phyloP scores from a whole-genome alignment of 2,888 invertebrate genomes.

The Noctua fimbriata region DNA sequence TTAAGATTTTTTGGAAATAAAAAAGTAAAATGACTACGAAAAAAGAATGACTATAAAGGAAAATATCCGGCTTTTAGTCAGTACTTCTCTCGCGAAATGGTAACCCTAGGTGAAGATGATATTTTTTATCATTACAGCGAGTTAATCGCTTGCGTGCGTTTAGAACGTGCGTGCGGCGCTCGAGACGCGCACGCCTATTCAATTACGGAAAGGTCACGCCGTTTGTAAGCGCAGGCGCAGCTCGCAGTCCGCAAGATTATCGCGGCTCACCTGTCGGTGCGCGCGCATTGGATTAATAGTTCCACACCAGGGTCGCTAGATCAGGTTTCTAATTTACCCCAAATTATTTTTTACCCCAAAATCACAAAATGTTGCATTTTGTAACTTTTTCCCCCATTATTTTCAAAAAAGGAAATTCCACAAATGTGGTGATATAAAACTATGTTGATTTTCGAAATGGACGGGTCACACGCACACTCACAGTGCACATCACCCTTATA shows the following conservation, averaged over 20 bases:
- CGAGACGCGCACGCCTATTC: constrained; percentile 85
- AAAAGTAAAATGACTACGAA: not conserved
- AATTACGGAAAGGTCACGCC: constrained; percentile 89
- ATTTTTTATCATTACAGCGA: constrained; percentile 64
- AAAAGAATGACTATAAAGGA: not conserved
- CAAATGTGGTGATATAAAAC: not conserved
- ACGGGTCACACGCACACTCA: not conserved
- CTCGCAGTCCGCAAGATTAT: constrained; percentile 85
- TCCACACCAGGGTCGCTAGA: constrained; percentile 38
- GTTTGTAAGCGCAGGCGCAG: constrained; percentile 83
- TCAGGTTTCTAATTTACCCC: not conserved
- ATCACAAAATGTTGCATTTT: not conserved
- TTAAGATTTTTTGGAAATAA: not conserved
- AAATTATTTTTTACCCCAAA: not conserved
- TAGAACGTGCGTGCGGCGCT: constrained; percentile 82
- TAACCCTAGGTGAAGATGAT: constrained; percentile 48
- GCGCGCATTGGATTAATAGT: constrained; percentile 78
- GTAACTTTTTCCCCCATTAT: not conserved
- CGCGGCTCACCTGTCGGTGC: constrained; percentile 85
- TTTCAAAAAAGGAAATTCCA: not conserved
- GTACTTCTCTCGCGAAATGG: not conserved
- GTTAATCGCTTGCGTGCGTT: constrained; percentile 84
- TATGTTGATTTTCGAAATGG: not conserved
- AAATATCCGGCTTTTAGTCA: not conserved
- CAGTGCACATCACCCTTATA: not conserved